Conservation (phyloP, 2,797 vertebrate species). For the Hydrophis major region DNA sequence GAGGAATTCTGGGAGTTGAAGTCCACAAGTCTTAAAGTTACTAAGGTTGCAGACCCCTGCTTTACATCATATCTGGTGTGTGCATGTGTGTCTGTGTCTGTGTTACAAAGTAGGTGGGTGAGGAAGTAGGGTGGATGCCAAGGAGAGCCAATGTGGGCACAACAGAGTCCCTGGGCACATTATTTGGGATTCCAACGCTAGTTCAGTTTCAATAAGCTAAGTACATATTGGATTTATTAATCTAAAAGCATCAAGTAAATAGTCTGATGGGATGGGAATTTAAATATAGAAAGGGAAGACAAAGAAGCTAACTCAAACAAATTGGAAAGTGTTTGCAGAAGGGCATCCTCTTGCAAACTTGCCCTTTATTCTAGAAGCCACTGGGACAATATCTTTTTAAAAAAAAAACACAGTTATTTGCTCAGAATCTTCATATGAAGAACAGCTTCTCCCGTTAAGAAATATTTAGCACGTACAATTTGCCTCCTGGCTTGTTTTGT, state of each 20-base stretch:
- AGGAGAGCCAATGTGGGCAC: background rate
- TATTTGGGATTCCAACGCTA: background rate
- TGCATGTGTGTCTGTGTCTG: background rate
- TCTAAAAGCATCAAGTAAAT: background rate
- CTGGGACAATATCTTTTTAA: conserved; percentile 10
- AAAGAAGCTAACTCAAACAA: background rate
- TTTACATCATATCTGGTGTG: background rate
- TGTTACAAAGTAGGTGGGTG: background rate
- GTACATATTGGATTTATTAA: background rate
- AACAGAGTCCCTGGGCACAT: background rate
- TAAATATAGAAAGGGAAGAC: background rate
- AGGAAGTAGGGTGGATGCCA: background rate
- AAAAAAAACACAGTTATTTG: background rate
- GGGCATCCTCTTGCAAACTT: accelerated
- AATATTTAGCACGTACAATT: conserved; percentile 53
- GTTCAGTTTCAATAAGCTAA: background rate
- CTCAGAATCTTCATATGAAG: conserved; percentile 17
- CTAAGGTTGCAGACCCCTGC: background rate
- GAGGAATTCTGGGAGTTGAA: too few species aligned
- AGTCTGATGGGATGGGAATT: background rate
- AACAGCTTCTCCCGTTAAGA: conserved; percentile 51
- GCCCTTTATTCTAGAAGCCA: conserved; percentile 30
- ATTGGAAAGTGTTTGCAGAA: background rate
- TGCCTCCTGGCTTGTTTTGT: conserved; percentile 48
- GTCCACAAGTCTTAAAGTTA: too few species aligned